These are phyloP conservation scores for Uloborus diversus DNA, from an alignment of 1,140 invertebrate genomes.

Conservation along the genomic window DNA sequence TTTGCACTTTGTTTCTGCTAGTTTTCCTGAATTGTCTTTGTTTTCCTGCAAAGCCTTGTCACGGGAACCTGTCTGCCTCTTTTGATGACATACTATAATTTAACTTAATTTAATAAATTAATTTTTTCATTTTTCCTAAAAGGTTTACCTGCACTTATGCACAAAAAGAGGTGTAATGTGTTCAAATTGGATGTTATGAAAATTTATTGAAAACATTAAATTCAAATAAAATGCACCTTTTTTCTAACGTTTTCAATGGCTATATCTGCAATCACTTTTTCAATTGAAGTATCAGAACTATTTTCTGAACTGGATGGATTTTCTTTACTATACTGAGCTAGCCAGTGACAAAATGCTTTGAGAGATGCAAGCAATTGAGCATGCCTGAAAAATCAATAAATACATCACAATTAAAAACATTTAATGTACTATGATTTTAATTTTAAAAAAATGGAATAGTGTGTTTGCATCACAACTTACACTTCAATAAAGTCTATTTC, in stretches of 20 bases:
- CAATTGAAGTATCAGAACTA: constrained; percentile 63
- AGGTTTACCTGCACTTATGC: no score
- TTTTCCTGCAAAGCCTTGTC: no score
- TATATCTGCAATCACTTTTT: constrained; percentile 62
- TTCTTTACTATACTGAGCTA: constrained; percentile 63
- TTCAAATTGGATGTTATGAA: no score
- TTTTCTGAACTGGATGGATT: constrained; percentile 60
- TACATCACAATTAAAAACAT: constrained; percentile 5
- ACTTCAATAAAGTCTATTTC: constrained; percentile 69
- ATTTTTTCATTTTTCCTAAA: no score
- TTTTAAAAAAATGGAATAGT: background rate
- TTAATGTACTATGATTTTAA: background rate
- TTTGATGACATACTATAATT: no score
- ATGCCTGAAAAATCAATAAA: constrained; percentile 68
- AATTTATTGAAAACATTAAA: background rate
- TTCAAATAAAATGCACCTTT: constrained; percentile 60
- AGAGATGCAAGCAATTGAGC: constrained; percentile 75
- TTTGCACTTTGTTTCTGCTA: no score
- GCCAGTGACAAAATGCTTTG: constrained; percentile 75
- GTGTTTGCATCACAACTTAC: constrained; percentile 62
- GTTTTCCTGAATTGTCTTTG: no score
- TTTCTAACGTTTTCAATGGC: constrained; percentile 63
- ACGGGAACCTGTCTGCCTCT: no score
- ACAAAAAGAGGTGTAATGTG: no score
- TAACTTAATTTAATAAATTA: no score